phyloP scores from a whole-genome alignment of 2,797 vertebrate species.

The Apogon talboti region DNA sequence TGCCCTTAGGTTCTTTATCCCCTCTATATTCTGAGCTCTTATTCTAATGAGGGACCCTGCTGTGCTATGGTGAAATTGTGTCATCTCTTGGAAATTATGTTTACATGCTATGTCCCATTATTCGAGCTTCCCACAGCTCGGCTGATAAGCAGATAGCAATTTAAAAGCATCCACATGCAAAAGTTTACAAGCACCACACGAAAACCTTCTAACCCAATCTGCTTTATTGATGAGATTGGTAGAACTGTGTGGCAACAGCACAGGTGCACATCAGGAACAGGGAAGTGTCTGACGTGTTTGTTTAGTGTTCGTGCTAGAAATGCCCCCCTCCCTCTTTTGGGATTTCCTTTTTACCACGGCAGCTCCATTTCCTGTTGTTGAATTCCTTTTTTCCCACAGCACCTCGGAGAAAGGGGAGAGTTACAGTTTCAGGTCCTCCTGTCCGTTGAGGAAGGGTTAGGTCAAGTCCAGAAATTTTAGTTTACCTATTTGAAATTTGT shows the following conservation, averaged over 20 bases:
- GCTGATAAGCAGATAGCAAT: not conserved
- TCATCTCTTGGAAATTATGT: not conserved
- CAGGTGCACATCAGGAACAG: constrained; percentile 61
- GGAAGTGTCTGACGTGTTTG: constrained; percentile 42
- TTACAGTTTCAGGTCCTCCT: constrained; percentile 34
- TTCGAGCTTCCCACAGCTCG: not conserved
- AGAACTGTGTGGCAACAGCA: constrained; percentile 18
- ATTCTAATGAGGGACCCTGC: not conserved
- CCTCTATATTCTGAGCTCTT: not conserved
- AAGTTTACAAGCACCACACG: not conserved
- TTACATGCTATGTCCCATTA: not conserved
- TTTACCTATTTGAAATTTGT: constrained; percentile 14
- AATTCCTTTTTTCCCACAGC: constrained; percentile 77
- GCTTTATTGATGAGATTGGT: not conserved
- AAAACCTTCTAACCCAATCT: not conserved
- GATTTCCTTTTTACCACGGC: constrained; percentile 75
- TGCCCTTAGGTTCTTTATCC: not conserved
- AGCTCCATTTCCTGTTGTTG: constrained; percentile 85
- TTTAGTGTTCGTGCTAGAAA: constrained; percentile 47
- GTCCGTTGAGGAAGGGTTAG: constrained; percentile 12
- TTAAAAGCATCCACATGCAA: not conserved
- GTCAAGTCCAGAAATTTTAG: constrained; percentile 5
- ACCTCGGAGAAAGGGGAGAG: constrained; percentile 62
- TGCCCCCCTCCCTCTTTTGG: constrained; percentile 57
- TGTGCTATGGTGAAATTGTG: too few relatives aligned